Percentiles rank a stretch among this genome's conserved stretches.
phyloP scores from a whole-genome alignment of 1,140 invertebrate species.

The Adelges cooleyi region DNA sequence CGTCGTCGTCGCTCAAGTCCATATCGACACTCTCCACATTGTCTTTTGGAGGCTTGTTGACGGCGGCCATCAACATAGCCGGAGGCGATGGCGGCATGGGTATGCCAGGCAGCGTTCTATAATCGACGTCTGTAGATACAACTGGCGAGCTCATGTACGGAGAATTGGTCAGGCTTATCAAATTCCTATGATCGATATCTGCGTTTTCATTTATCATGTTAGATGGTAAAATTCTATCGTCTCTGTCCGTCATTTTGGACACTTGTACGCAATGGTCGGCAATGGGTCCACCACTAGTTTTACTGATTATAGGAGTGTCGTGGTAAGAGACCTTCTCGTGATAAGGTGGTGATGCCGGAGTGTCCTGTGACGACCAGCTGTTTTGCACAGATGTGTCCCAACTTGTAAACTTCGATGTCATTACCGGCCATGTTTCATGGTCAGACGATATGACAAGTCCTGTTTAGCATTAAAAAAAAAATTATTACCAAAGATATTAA shows the following conservation, averaged over 20 bases:
- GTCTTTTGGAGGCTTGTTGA: slow-evolving; percentile 36
- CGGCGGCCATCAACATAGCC: not conserved
- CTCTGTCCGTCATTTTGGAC: slow-evolving; percentile 27
- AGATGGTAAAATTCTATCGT: slow-evolving; percentile 25
- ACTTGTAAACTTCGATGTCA: not conserved
- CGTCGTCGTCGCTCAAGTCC: slow-evolving; percentile 60
- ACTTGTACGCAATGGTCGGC: slow-evolving; percentile 35
- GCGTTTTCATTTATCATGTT: slow-evolving; percentile 18
- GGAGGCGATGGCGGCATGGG: slow-evolving; percentile 34
- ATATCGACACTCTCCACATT: slow-evolving; percentile 56
- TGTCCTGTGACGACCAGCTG: slow-evolving; percentile 26
- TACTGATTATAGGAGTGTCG: slow-evolving; percentile 47
- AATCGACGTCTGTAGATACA: slow-evolving; percentile 3
- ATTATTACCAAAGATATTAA: too few relatives aligned
- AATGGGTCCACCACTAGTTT: not conserved
- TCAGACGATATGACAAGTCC: not conserved
- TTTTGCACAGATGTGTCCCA: not conserved
- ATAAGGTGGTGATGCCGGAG: slow-evolving; percentile 51
- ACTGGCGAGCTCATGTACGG: slow-evolving; percentile 37
- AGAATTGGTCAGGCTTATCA: slow-evolving; percentile 69
- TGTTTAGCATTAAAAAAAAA: not conserved
- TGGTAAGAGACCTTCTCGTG: slow-evolving; percentile 47
- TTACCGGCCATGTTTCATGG: not conserved
- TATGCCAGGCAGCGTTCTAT: slow-evolving; percentile 15
- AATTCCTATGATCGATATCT: slow-evolving; percentile 64